phyloP scores from a whole-genome alignment of 2,797 vertebrate genomes.

The Leptodactylus fallax region DNA sequence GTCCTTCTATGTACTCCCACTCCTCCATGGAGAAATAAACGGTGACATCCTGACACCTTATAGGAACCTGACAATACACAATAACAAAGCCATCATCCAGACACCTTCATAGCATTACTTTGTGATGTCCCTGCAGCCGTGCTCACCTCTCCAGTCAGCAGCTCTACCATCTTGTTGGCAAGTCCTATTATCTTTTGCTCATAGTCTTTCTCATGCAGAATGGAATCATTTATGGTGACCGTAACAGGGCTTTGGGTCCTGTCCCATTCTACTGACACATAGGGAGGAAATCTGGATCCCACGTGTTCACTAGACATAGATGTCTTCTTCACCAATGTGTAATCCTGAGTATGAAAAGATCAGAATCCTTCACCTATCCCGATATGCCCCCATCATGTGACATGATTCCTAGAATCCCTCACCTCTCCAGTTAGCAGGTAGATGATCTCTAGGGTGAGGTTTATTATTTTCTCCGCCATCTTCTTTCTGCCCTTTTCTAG shows the following conservation, averaged over 20 bases:
- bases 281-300: background rate
- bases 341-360: background rate
- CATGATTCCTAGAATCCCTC: background rate
- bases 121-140: background rate
- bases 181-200: constrained; percentile 1
- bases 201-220: background rate
- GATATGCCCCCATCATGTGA: too few species aligned
- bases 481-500: background rate
- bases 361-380: background rate
- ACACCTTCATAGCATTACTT: background rate
- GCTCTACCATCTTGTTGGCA: constrained; percentile 7
- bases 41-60: constrained; percentile 29
- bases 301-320: background rate
- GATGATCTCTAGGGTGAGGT: constrained; percentile 1
- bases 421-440: constrained; percentile 9
- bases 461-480: background rate
- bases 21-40: constrained; percentile 44
- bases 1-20: constrained; percentile 40
- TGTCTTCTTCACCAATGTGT: background rate
- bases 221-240: background rate
- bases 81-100: constrained; percentile 11
- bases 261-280: background rate
- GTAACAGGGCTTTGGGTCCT: background rate
- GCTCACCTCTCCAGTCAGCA: constrained; percentile 41
- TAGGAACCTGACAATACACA: constrained; percentile 25